These are phyloP conservation scores for Falco cherrug DNA, from an alignment of 2,797 vertebrate species.

Conservation along the genomic window DNA sequence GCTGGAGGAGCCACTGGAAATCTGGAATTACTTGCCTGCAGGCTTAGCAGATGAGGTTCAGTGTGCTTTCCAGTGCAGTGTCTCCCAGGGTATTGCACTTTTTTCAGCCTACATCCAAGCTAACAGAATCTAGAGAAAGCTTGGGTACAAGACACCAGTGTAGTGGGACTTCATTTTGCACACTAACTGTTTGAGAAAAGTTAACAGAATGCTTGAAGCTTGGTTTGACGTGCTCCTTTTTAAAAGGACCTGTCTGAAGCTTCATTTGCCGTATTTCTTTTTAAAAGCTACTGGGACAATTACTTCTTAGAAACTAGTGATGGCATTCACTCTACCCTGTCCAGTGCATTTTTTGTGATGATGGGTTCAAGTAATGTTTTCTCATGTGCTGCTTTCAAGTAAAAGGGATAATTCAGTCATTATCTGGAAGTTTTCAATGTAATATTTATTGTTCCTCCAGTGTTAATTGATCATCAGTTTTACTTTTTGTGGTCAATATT, in stretches of 20 bases:
- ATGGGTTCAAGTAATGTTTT: background rate
- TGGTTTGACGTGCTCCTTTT: background rate
- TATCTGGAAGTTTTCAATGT: background rate
- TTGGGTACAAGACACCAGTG: background rate
- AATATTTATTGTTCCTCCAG: background rate
- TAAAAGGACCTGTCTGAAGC: background rate
- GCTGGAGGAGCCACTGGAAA: background rate
- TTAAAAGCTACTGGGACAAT: background rate
- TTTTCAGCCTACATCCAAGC: background rate
- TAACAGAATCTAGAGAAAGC: background rate
- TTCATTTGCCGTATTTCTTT: background rate
- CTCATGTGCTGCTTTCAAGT: background rate
- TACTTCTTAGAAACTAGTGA: background rate
- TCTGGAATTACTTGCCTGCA: background rate
- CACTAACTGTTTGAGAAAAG: background rate
- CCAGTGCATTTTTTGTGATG: background rate
- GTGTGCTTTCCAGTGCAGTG: background rate
- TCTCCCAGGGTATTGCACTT: background rate
- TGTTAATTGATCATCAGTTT: slow-evolving; percentile 4
- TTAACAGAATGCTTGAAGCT: background rate
- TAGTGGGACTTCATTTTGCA: background rate
- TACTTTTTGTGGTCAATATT: slow-evolving; percentile 22
- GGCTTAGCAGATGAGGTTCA: background rate
- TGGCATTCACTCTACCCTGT: background rate
- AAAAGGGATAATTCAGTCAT: background rate